These are phyloP conservation scores for Diarsia dahlii DNA, from an alignment of 2,888 invertebrate species.

Conservation along the genomic window DNA sequence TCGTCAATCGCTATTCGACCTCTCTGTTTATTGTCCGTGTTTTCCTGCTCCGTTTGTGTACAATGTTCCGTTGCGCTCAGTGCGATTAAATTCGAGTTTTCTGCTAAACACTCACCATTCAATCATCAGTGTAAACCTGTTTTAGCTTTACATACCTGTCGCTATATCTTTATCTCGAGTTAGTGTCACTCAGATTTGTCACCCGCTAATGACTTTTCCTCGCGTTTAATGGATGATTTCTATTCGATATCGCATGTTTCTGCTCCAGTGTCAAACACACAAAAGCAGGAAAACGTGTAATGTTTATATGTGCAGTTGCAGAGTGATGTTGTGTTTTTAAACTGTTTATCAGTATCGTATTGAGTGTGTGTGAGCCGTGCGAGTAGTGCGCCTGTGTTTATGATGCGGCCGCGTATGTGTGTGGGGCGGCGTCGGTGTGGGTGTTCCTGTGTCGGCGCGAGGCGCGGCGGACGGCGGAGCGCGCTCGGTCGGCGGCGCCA, in stretches of 20 bases:
- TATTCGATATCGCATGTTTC: constrained; percentile 47
- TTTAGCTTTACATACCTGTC: constrained; percentile 48
- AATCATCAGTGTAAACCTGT: constrained; percentile 66
- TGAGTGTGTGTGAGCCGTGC: constrained; percentile 72
- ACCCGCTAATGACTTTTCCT: constrained; percentile 61
- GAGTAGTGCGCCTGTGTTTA: constrained; percentile 67
- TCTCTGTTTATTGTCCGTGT: constrained; percentile 72
- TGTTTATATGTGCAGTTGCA: constrained; percentile 84
- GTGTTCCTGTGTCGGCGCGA: constrained; percentile 83
- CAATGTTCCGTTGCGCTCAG: constrained; percentile 65
- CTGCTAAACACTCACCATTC: constrained; percentile 63
- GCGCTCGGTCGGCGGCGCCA: constrained; percentile 81
- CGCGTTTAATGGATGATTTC: constrained; percentile 48
- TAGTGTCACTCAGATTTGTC: constrained; percentile 55
- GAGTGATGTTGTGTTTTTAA: constrained; percentile 85
- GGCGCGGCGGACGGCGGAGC: constrained; percentile 78
- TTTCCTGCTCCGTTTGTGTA: constrained; percentile 70
- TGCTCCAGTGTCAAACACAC: constrained; percentile 61
- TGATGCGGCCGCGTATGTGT: constrained; percentile 70
- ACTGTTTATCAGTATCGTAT: constrained; percentile 86
- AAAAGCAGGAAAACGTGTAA: constrained; percentile 72
- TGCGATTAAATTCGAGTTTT: constrained; percentile 66
- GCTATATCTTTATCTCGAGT: constrained; percentile 44
- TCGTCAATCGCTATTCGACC: constrained; percentile 68
- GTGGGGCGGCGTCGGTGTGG: constrained; percentile 72